Evolutionary conservation across 2,113 vertebrate species (phyloP).

Genomic region (Chunga burmeisteri): DNA sequence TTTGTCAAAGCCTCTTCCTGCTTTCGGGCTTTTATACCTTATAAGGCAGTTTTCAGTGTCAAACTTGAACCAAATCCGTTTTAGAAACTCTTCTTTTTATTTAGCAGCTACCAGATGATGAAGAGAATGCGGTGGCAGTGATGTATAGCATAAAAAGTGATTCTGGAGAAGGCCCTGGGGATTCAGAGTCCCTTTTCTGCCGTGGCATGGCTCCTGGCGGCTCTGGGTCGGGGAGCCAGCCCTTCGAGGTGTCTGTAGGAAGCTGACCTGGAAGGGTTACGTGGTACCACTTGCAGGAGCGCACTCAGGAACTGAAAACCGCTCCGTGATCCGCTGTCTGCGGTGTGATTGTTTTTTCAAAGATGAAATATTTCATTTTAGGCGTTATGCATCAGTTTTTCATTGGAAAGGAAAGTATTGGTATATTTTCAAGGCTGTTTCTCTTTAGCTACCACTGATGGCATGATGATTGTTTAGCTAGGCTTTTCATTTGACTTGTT

Average conservation of each 20-base stretch:
- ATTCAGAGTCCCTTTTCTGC: neutral
- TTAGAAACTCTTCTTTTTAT: constrained; percentile 52
- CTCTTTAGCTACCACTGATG: neutral
- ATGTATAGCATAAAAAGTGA: neutral
- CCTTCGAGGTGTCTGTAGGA: neutral
- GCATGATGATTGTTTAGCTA: neutral
- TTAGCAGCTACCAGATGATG: neutral
- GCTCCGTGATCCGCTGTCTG: neutral
- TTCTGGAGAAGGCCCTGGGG: neutral
- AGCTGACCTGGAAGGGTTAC: neutral
- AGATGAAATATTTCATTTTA: neutral
- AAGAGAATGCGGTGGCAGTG: neutral
- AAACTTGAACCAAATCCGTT: constrained; percentile 68
- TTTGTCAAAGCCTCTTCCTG: constrained; percentile 90
- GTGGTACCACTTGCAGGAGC: neutral
- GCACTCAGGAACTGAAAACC: neutral
- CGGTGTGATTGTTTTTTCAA: rapidly evolving
- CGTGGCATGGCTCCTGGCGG: neutral
- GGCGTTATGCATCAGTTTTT: rapidly evolving
- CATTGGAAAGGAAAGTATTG: neutral
- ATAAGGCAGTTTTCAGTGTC: constrained; percentile 88
- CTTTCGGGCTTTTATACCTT: constrained; percentile 89
- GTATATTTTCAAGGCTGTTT: neutral
- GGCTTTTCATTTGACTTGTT: neutral
- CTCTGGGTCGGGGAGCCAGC: neutral